A percentile compares a stretch with the other conserved stretches of the same genome.
Conservation (phyloP, 2,797 vertebrate species). For the Chromobotia macracanthus region DNA sequence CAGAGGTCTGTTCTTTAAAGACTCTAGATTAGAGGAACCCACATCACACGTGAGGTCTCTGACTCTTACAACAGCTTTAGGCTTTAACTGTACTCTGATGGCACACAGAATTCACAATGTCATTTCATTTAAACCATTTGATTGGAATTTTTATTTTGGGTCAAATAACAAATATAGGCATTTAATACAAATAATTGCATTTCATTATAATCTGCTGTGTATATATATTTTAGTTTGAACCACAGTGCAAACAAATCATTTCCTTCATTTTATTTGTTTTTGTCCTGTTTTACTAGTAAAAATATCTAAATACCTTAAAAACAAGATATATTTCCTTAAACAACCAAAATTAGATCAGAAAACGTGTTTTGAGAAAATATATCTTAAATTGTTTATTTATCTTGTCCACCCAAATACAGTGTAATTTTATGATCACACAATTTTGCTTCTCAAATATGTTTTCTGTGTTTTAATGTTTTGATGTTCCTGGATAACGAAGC, state of each 20-base stretch:
- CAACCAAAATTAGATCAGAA: too few relatives aligned
- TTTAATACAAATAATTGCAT: not conserved
- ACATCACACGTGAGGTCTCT: constrained; percentile 34
- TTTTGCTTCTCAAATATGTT: not conserved
- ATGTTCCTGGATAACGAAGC: not conserved
- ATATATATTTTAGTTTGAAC: not conserved
- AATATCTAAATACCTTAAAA: too few relatives aligned
- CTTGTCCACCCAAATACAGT: not conserved
- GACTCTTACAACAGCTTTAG: constrained; percentile 27
- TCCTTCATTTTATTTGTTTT: too few relatives aligned
- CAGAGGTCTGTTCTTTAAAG: constrained; percentile 47
- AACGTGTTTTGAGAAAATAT: too few relatives aligned
- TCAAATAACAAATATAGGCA: too few relatives aligned
- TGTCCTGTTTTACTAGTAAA: too few relatives aligned
- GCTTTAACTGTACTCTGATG: not conserved
- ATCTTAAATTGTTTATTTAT: too few relatives aligned
- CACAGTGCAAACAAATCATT: not conserved
- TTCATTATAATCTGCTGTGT: not conserved
- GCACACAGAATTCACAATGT: not conserved
- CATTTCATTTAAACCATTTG: not conserved
- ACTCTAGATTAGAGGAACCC: constrained; percentile 19
- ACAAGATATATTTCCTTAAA: too few relatives aligned
- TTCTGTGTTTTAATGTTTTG: not conserved
- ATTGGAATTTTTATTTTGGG: not conserved
- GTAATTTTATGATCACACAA: not conserved